Conservation (phyloP, 2,113 vertebrate genomes). For the Cryptotis parvus region DNA sequence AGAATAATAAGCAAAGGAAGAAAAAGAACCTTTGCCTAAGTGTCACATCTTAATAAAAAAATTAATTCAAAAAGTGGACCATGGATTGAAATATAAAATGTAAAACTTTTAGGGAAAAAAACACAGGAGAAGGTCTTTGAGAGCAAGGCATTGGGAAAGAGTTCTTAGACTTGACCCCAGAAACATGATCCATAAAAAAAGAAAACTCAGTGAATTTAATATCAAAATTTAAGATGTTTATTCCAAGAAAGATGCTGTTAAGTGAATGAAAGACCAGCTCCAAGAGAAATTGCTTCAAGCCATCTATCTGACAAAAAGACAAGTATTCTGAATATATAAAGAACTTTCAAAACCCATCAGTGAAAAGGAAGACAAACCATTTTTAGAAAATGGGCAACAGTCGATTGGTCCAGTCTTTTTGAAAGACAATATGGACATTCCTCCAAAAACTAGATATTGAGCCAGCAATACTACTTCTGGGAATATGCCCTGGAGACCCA, state of each 20-base stretch:
- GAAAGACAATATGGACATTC: too few relatives aligned
- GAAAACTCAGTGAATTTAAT: slow-evolving; percentile 7
- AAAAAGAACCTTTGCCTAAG: background rate
- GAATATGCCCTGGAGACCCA: too few relatives aligned
- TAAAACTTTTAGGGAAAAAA: background rate
- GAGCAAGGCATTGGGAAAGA: background rate
- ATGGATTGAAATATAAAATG: background rate
- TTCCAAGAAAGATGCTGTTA: background rate
- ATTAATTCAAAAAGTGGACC: background rate
- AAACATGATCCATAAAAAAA: slow-evolving; percentile 12
- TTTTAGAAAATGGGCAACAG: slow-evolving; percentile 6
- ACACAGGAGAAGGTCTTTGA: background rate
- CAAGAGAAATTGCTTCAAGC: slow-evolving; percentile 34
- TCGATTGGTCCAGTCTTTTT: too few relatives aligned
- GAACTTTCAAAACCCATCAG: background rate
- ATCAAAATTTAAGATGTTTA: slow-evolving; percentile 31
- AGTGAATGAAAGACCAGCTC: too few relatives aligned
- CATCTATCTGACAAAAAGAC: background rate
- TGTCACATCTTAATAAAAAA: slow-evolving; percentile 15
- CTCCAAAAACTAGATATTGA: too few relatives aligned
- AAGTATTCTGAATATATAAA: slow-evolving; percentile 6
- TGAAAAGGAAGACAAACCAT: background rate
- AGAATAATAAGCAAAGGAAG: background rate
- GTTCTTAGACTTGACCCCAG: background rate
- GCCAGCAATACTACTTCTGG: too few relatives aligned